Conservation (phyloP, 2,113 vertebrate species). For the Perca flavescens region DNA sequence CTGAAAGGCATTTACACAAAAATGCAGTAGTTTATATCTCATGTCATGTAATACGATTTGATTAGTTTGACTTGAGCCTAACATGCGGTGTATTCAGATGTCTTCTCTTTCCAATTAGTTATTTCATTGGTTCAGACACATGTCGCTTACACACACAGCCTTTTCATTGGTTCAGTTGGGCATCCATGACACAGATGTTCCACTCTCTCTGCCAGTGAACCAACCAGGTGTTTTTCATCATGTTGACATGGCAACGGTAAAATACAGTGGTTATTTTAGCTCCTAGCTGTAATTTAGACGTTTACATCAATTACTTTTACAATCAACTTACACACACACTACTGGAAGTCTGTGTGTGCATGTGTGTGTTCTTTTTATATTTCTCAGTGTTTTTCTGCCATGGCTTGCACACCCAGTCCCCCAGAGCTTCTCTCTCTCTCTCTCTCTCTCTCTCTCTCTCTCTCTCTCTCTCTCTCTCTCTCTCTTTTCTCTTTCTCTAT, state of each 20-base stretch:
- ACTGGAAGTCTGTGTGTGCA: conserved; percentile 39
- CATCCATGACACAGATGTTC: conserved; percentile 68
- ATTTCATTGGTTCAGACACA: conserved; percentile 68
- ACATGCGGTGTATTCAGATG: conserved; percentile 40
- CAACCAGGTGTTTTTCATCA: conserved; percentile 82
- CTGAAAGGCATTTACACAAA: conserved; percentile 19
- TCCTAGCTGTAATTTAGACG: conserved; percentile 84
- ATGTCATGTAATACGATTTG: conserved; percentile 44
- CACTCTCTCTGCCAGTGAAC: conserved; percentile 63
- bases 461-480: conserved; percentile 45
- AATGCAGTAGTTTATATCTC: conserved; percentile 34
- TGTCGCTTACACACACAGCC: conserved; percentile 44
- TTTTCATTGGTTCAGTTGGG: conserved; percentile 61
- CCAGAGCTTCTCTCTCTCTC: conserved; percentile 48
- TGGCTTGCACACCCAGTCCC: conserved; percentile 44
- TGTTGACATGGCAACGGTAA: conserved; percentile 81
- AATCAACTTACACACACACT: conserved; percentile 74
- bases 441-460: conserved; percentile 30
- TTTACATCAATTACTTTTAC: conserved; percentile 85
- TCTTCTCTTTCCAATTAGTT: neutral
- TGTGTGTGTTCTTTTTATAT: conserved; percentile 51
- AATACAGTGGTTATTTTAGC: conserved; percentile 84
- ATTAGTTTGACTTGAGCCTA: conserved; percentile 61
- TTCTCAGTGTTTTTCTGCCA: conserved; percentile 42
- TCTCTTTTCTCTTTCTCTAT: too few relatives aligned